Evolutionary conservation across 2,113 vertebrate species (phyloP).

Genomic region (Salminus brasiliensis): DNA sequence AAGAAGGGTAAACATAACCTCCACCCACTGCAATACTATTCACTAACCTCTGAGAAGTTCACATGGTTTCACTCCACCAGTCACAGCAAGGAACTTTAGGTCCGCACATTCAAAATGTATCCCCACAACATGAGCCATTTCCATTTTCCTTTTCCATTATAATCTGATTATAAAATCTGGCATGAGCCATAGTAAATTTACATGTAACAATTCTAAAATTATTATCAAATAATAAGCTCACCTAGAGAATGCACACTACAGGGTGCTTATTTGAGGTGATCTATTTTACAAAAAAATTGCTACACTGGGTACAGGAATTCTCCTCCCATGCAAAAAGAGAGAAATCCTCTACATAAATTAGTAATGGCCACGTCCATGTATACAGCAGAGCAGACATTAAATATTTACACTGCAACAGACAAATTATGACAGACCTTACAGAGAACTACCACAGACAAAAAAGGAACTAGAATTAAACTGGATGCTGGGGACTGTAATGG

Average conservation of each 20-base stretch:
- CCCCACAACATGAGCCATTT: constrained; percentile 18
- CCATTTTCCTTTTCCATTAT: background rate
- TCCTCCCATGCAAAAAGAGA: constrained; percentile 50
- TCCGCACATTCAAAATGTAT: constrained; percentile 39
- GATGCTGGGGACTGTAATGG: background rate
- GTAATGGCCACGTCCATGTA: constrained; percentile 70
- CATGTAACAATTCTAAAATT: constrained; percentile 15
- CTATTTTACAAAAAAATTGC: constrained; percentile 16
- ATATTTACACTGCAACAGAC: constrained; percentile 70
- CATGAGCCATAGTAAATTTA: constrained; percentile 8
- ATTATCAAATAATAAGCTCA: too few species aligned
- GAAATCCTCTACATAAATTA: constrained; percentile 70
- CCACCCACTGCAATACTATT: constrained; percentile 57
- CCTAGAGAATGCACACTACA: constrained; percentile 10
- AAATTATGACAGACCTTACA: constrained; percentile 54
- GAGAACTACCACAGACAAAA: constrained; percentile 54
- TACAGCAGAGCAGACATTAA: constrained; percentile 70
- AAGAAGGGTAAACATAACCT: constrained; percentile 63
- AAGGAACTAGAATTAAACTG: background rate
- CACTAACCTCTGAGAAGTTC: constrained; percentile 57
- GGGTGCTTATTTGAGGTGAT: too few species aligned
- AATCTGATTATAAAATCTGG: background rate
- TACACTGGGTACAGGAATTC: constrained; percentile 37
- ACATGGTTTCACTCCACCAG: constrained; percentile 52
- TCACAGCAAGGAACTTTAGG: constrained; percentile 40